phyloP scores from a whole-genome alignment of 2,113 vertebrate genomes.

The Centropus unirufus region DNA sequence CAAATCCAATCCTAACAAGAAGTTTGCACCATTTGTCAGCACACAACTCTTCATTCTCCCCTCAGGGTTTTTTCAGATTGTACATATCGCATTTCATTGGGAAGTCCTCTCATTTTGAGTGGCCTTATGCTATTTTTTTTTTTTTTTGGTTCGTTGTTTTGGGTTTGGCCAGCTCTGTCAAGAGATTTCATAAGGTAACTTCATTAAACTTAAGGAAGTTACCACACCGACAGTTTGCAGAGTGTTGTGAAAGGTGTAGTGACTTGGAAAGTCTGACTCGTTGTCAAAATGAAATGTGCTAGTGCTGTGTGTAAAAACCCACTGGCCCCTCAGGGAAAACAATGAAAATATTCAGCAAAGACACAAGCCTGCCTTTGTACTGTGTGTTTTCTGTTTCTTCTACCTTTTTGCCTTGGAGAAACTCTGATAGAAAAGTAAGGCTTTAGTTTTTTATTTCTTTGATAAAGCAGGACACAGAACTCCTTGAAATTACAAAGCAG shows the following conservation, averaged over 20 bases:
- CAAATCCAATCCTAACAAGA: conserved; percentile 36
- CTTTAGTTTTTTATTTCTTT: not conserved
- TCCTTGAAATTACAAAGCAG: not conserved
- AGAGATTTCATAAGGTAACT: conserved; percentile 70
- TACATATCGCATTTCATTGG: conserved; percentile 15
- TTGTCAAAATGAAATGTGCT: conserved; percentile 63
- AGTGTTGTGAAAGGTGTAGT: conserved; percentile 68
- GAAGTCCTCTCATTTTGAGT: conserved; percentile 17
- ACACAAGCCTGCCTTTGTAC: conserved; percentile 47
- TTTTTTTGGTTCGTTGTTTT: conserved; percentile 11
- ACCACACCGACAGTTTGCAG: conserved; percentile 64
- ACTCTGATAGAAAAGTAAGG: not conserved
- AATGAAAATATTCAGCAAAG: conserved; percentile 55
- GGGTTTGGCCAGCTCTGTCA: conserved; percentile 7
- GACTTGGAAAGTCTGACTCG: conserved; percentile 52
- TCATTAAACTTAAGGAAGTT: conserved; percentile 71
- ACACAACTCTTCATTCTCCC: conserved; percentile 38
- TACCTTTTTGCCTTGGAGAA: conserved; percentile 9
- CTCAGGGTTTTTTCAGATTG: conserved; percentile 31
- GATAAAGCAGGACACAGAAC: not conserved
- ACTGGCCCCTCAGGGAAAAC: conserved; percentile 24
- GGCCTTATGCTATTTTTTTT: not conserved
- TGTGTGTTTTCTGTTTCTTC: conserved; percentile 43
- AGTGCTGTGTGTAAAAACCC: conserved; percentile 53
- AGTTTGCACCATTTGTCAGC: conserved; percentile 33